Evolutionary conservation across 2,797 vertebrate species (phyloP).

Genomic region (Oophaga sylvatica): DNA sequence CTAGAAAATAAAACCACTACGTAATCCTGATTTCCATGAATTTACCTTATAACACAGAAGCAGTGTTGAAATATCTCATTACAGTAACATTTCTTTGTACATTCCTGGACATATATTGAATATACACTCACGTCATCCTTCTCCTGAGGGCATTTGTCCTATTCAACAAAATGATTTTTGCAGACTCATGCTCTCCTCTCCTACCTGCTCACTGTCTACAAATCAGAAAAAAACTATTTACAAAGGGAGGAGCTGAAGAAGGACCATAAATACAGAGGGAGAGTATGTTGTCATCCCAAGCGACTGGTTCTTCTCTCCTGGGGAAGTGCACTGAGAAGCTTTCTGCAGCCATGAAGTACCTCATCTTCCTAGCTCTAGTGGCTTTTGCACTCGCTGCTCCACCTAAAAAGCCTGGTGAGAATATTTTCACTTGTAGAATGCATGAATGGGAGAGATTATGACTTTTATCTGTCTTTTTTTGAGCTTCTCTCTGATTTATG

Average conservation of each 20-base stretch:
- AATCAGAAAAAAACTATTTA: not conserved
- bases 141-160: not conserved
- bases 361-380: slow-evolving; percentile 35
- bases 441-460: too few species aligned
- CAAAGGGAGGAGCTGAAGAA: not conserved
- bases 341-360: slow-evolving; percentile 31
- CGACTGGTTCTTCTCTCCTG: not conserved
- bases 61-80: not conserved
- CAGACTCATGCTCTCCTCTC: slow-evolving; percentile 18
- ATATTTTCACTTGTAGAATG: not conserved
- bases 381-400: slow-evolving; percentile 2
- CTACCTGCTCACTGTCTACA: not conserved
- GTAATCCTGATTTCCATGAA: not conserved
- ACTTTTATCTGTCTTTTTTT: too few species aligned
- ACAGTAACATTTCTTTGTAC: not conserved
- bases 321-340: not conserved
- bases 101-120: too few species aligned
- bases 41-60: not conserved
- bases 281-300: not conserved
- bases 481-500: too few species aligned
- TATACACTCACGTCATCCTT: not conserved
- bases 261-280: slow-evolving; percentile 12
- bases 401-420: slow-evolving; percentile 4
- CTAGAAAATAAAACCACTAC: not conserved
- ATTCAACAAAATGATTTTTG: slow-evolving; percentile 2